These are phyloP conservation scores for Rutilus rutilus DNA, from an alignment of 2,113 vertebrate species.

Conservation along the genomic window DNA sequence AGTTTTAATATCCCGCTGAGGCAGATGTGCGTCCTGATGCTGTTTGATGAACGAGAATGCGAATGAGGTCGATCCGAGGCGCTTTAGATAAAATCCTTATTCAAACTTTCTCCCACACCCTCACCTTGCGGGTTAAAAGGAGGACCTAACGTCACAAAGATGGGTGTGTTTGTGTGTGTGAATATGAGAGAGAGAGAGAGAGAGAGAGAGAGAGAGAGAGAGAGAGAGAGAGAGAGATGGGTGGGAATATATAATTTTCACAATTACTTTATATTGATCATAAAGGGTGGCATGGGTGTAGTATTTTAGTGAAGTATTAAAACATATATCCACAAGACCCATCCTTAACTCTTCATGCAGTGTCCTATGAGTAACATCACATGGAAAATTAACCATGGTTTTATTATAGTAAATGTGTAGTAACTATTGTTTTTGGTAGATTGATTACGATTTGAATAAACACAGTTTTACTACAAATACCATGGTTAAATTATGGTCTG, in stretches of 20 bases:
- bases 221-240: conserved; percentile 6
- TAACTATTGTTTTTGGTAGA: no score
- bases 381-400: no score
- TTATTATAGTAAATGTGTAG: no score
- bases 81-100: conserved; percentile 16
- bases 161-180: not conserved
- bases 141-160: conserved; percentile 18
- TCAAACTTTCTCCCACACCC: conserved; percentile 38
- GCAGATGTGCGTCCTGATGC: not conserved
- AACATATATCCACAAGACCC: not conserved
- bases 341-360: not conserved
- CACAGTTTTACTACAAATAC: no score
- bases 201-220: not conserved
- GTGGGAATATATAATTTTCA: not conserved
- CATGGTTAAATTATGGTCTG: no score
- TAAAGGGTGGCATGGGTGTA: not conserved
- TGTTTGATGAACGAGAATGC: not conserved
- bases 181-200: not conserved
- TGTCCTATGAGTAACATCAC: not conserved
- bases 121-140: conserved; percentile 35
- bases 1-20: not conserved
- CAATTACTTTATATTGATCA: conserved; percentile 1
- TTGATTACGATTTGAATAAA: no score
- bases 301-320: not conserved
- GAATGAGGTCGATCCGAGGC: not conserved